phyloP scores from a whole-genome alignment of 2,888 invertebrate species.

The Petrolisthes cinctipes region DNA sequence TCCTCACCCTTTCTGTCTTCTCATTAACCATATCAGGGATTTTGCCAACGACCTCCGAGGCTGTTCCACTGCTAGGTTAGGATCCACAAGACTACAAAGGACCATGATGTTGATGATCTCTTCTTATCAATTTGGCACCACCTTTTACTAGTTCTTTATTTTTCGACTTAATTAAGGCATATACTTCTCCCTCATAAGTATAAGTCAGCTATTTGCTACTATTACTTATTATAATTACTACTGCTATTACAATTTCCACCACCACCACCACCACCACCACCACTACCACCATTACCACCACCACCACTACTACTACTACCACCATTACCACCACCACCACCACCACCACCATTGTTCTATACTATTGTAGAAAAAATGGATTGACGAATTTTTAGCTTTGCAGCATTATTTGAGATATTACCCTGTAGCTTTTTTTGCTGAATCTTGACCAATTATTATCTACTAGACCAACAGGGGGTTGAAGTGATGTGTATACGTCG shows the following conservation, averaged over 20 bases:
- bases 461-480: conserved; percentile 20
- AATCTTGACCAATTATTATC: background rate
- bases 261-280: no score
- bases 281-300: no score
- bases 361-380: no score
- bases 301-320: no score
- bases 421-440: conserved; percentile 27
- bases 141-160: no score
- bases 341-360: no score
- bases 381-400: conserved; percentile 5
- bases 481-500: conserved; percentile 19
- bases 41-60: conserved; percentile 47
- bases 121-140: background rate
- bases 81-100: background rate
- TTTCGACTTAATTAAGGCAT: no score
- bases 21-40: conserved; percentile 54
- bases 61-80: conserved; percentile 54
- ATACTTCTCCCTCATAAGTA: no score
- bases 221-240: no score
- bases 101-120: background rate
- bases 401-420: conserved; percentile 17
- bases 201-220: no score
- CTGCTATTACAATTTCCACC: no score
- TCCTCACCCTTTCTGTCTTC: conserved; percentile 60
- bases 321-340: no score